Base-by-base conservation (phyloP, 2,797 vertebrate genomes). In the Neostethus bicornis region DNA sequence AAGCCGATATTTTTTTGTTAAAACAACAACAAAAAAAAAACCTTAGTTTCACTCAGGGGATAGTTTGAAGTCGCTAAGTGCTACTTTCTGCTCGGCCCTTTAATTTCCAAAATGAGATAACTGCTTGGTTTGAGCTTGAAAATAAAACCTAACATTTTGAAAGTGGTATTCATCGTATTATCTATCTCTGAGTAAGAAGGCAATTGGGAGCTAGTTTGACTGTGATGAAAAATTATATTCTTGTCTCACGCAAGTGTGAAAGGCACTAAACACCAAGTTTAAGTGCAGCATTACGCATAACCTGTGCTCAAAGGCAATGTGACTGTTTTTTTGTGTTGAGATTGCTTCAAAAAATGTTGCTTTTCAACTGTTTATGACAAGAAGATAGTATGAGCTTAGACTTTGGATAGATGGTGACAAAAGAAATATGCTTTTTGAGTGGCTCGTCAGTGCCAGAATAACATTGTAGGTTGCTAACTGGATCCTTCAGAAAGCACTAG, bases 351-450 rank as follows among this genome's bases (percentile, higher is more conserved):
- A 34, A 45, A 29, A 10, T 8, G 10, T 24, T 4, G 2, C 9
- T 4, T 50, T 29, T 52, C 39, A 26, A 31, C 31, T 41, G 19
- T 79, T 70, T 72, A 56, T 47, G 68, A 61, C 73, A 38, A 32
- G 77, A 61, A 83, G 75, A 81, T 75, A 70, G 57, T 68, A 51
- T 76, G 70, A 67, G 62, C 66, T 84, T 80, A 66, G 66, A 86
- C 85, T 84, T 80, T 66, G 62, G 55, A 66, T 50, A 70, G 77
- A 79, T 68, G 68, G 83, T 72, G 72, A 53, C 68, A 49, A 71
- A 67, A 43, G 7, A 17, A 77, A 60, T n/a, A 11, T 52, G 31
- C 57, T 25, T 73, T 70, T 70, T 79, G 72, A 79, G 64, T 83
- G 81, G 86, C 57, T 75, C 75, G 72, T 85, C 76, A 64, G 72